These are phyloP conservation scores for Dendrocincla tyrannina DNA, from an alignment of 2,797 vertebrate genomes.

Conservation along the genomic window DNA sequence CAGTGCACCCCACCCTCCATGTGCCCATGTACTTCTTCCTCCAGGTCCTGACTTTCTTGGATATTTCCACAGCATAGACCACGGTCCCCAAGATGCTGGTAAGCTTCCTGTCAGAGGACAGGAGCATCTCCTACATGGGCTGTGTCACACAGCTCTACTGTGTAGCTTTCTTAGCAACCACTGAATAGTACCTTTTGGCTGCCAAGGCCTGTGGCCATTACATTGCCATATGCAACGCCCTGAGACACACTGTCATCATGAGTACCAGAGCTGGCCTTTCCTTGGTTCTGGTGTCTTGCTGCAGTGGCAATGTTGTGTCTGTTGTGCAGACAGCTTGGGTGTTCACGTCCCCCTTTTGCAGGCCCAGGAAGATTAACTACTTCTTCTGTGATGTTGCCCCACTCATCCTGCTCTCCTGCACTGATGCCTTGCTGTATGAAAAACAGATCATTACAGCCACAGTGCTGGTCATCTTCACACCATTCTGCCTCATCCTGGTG, in stretches of 20 bases:
- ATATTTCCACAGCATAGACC: conserved; percentile 17
- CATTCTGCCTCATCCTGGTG: conserved; percentile 53
- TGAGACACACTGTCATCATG: conserved; percentile 46
- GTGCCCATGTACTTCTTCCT: conserved; percentile 68
- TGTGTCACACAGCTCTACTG: conserved; percentile 60
- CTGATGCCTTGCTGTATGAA: conserved; percentile 42
- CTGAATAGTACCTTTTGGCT: conserved; percentile 51
- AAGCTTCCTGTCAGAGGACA: conserved; percentile 6
- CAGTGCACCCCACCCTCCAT: conserved; percentile 19
- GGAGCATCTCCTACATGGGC: conserved; percentile 39
- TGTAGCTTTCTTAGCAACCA: not conserved
- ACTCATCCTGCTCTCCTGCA: conserved; percentile 48
- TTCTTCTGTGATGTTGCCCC: conserved; percentile 74
- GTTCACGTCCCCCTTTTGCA: conserved; percentile 56
- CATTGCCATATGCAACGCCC: conserved; percentile 32
- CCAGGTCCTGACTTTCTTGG: conserved; percentile 33
- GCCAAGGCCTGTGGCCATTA: conserved; percentile 60
- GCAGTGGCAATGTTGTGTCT: conserved; percentile 15
- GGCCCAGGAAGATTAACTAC: conserved; percentile 50
- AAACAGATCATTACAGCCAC: conserved; percentile 26
- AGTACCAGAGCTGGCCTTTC: not conserved
- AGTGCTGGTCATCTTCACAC: conserved; percentile 19
- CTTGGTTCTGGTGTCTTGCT: conserved; percentile 26
- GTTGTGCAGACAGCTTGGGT: conserved; percentile 57
- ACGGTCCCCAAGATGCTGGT: conserved; percentile 61